Evolutionary conservation across 2,888 invertebrate genomes (phyloP).

Genomic region (Drosophila lutescens): DNA sequence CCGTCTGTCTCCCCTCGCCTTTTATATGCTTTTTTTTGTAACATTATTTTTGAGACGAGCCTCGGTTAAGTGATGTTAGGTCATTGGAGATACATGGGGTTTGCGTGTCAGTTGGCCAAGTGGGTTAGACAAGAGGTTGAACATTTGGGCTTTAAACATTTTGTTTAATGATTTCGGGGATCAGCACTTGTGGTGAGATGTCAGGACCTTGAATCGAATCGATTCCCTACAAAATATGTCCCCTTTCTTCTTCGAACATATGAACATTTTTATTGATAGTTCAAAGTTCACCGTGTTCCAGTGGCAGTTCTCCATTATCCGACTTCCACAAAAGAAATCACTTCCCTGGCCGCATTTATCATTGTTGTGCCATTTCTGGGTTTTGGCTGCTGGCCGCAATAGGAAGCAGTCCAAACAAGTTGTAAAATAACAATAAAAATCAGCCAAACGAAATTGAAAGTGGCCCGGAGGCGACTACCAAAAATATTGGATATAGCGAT

Average conservation of each 20-base stretch:
- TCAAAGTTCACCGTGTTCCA: conserved; percentile 10
- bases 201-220: not conserved
- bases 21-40: conserved; percentile 39
- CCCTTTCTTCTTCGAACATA: not conserved
- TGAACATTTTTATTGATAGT: not conserved
- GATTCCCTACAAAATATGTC: too few species aligned
- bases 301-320: not conserved
- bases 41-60: conserved; percentile 32
- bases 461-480: conserved; percentile 46
- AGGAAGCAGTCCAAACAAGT: conserved; percentile 61
- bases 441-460: conserved; percentile 73
- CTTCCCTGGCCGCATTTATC: conserved; percentile 40
- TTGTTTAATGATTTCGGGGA: not conserved
- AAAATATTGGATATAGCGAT: conserved; percentile 31
- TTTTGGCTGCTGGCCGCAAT: conserved; percentile 24
- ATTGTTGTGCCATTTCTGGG: conserved; percentile 43
- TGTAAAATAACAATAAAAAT: conserved; percentile 75
- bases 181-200: not conserved
- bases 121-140: conserved; percentile 21
- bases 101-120: conserved; percentile 34
- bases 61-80: conserved; percentile 37
- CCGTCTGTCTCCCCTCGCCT: not conserved
- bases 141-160: conserved; percentile 5
- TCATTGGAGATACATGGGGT: conserved; percentile 11
- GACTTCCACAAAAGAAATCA: conserved; percentile 26